Evolutionary conservation across 2,797 vertebrate species (phyloP).

Genomic region (Hoplostethus atlanticus): DNA sequence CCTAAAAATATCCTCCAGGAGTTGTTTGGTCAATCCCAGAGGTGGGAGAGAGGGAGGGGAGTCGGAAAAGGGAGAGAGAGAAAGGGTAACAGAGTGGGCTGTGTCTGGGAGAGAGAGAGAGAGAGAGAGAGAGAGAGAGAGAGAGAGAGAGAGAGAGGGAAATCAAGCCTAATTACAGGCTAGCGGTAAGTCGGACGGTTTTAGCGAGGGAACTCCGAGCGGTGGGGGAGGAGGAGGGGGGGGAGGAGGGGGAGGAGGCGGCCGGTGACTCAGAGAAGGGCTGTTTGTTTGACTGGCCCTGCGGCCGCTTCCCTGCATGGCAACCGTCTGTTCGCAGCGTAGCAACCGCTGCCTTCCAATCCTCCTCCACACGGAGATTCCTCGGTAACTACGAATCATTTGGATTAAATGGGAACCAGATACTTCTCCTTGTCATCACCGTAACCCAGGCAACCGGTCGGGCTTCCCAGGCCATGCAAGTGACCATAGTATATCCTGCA

Average conservation of each 20-base stretch:
- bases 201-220: constrained; percentile 71
- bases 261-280: constrained; percentile 72
- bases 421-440: constrained; percentile 31
- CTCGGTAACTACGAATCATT: constrained; percentile 50
- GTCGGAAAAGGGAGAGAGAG: constrained; percentile 8
- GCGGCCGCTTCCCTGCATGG: constrained; percentile 74
- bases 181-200: constrained; percentile 37
- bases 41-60: constrained; percentile 8
- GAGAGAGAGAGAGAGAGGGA: constrained; percentile 24
- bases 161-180: constrained; percentile 62
- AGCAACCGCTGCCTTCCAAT: constrained; percentile 59
- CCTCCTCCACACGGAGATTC: constrained; percentile 54
- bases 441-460: constrained; percentile 19
- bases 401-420: constrained; percentile 57
- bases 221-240: background rate
- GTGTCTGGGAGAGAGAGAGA: constrained; percentile 50
- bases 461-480: constrained; percentile 3
- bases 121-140: constrained; percentile 26
- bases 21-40: constrained; percentile 49
- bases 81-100: constrained; percentile 50
- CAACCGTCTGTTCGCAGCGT: constrained; percentile 66
- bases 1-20: constrained; percentile 76
- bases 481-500: background rate
- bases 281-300: constrained; percentile 71
- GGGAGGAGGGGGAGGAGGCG: background rate